Percentiles rank a stretch among this genome's conserved stretches.
Conservation (phyloP, 2,797 vertebrate genomes). For the Syndactyla subalaris region DNA sequence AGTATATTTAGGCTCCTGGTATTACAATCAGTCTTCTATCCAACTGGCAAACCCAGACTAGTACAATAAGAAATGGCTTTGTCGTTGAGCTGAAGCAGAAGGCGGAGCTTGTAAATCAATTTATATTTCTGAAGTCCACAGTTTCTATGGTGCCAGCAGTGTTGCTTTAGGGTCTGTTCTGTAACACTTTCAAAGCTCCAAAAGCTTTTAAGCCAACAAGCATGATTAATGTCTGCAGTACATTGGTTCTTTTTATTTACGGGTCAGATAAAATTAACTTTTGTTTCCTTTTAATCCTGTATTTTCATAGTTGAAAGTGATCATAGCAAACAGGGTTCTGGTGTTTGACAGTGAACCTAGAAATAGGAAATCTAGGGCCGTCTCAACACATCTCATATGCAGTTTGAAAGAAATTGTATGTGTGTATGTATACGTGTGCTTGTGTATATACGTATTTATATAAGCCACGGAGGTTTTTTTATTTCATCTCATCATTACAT, state of each 20-base stretch:
- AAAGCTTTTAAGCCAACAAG: conserved; percentile 85
- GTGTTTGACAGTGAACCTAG: conserved; percentile 64
- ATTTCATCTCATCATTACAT: conserved; percentile 36
- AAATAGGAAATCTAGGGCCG: conserved; percentile 25
- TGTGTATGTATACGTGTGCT: conserved; percentile 44
- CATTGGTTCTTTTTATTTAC: conserved; percentile 87
- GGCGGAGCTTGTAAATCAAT: conserved; percentile 56
- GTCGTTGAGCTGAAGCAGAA: conserved; percentile 52
- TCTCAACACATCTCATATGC: conserved; percentile 44
- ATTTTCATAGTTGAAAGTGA: conserved; percentile 57
- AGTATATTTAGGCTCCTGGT: conserved; percentile 65
- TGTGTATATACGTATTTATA: conserved; percentile 44
- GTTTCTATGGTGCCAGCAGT: conserved; percentile 89
- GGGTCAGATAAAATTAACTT: conserved; percentile 91
- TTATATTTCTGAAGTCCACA: conserved; percentile 65
- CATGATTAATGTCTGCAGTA: conserved; percentile 95
- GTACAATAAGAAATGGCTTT: conserved; percentile 40
- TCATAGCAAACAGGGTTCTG: conserved; percentile 43
- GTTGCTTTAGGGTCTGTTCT: conserved; percentile 89
- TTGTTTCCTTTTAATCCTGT: conserved; percentile 92
- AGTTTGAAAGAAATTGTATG: conserved; percentile 37
- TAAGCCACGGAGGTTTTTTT: not conserved
- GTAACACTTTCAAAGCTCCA: conserved; percentile 87
- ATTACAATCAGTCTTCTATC: conserved; percentile 55
- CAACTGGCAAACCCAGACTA: conserved; percentile 43